phyloP scores from a whole-genome alignment of 2,797 vertebrate species.

The Melanotaenia pygmaea region DNA sequence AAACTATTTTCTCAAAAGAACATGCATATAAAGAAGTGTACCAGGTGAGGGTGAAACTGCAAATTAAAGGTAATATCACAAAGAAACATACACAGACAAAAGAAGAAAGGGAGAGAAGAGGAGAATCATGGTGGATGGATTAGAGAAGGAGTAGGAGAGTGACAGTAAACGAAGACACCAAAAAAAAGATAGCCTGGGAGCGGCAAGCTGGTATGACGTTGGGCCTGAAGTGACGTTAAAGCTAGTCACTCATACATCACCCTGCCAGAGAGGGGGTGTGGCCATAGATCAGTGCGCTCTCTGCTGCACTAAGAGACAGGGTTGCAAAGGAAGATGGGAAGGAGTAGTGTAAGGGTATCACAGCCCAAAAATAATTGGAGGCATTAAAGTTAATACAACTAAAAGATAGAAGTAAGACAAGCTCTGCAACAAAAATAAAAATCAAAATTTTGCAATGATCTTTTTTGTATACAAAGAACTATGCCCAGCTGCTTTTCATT shows the following conservation, averaged over 20 bases:
- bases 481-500: conserved; percentile 20
- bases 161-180: conserved; percentile 50
- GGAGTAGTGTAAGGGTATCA: conserved; percentile 14
- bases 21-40: background rate
- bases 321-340: conserved; percentile 24
- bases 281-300: conserved; percentile 41
- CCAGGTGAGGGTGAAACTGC: background rate
- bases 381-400: background rate
- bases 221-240: conserved; percentile 75
- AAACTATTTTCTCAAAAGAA: conserved; percentile 6
- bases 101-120: conserved; percentile 3
- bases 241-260: conserved; percentile 74
- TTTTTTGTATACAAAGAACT: background rate
- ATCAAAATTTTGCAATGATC: background rate
- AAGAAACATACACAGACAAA: conserved; percentile 4
- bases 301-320: conserved; percentile 39
- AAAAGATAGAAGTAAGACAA: background rate
- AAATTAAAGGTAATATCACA: conserved; percentile 4
- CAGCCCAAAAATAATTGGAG: conserved; percentile 17
- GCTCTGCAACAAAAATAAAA: conserved; percentile 7
- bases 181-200: conserved; percentile 59
- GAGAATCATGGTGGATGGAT: conserved; percentile 42
- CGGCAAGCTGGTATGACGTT: conserved; percentile 71
- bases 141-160: conserved; percentile 35
- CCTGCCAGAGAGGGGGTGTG: conserved; percentile 54